Base-by-base conservation (phyloP, 1,140 invertebrate species). In the Euwallacea fornicatus region DNA sequence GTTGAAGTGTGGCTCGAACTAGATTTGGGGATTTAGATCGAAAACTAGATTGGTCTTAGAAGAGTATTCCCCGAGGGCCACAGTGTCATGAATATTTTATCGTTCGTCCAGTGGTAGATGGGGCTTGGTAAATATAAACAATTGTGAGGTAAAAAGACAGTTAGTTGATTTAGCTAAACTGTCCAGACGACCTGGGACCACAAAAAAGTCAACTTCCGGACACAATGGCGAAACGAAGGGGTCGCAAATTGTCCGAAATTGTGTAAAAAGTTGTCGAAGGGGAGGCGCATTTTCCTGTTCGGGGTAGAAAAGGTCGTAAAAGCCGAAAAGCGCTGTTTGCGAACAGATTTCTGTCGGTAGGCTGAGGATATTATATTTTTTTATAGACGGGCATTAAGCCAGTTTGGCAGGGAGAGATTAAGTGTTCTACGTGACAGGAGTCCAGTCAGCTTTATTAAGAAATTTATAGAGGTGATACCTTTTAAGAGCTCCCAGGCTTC, bases 261-360 rank as follows among this genome's bases (percentile, higher is more conserved):
- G 55, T 44, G 65, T 67, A 67, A 67, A 67, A 67, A 67, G 65
- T 67, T 67, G 65, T 58, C 54, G 65, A 55, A 67, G 42, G 65
- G 65, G 55, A 33, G 63, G n/a, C 16, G 47, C 47, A 55, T 42
- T 11, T n/a, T 15, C 11, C 13, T 11, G 11, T n/a, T 43, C 10
- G 44, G n/a, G 33, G 33, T 33, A n/a, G 33, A 15, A 55, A 67
- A 67, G 65, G 65, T 67, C 55, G 65, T 67, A 67, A 67, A 67
- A 67, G 65, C 55, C 42, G 65, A 43, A 67, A 58, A 67, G 65
- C 65, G 11, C 53, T 67, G 65, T 67, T 67, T 67, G 65, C 33
- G 54, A 55, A 66, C 65, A 58, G 65, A 56, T 67, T 67, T 56
- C 54, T 21, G 42, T 66, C 65, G 42, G 65, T 67, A 58, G 55